Percentiles rank a stretch among this genome's conserved stretches.
These are phyloP conservation scores for Phrixothrix hirtus DNA, from an alignment of 2,888 invertebrate genomes.

Conservation along the genomic window DNA sequence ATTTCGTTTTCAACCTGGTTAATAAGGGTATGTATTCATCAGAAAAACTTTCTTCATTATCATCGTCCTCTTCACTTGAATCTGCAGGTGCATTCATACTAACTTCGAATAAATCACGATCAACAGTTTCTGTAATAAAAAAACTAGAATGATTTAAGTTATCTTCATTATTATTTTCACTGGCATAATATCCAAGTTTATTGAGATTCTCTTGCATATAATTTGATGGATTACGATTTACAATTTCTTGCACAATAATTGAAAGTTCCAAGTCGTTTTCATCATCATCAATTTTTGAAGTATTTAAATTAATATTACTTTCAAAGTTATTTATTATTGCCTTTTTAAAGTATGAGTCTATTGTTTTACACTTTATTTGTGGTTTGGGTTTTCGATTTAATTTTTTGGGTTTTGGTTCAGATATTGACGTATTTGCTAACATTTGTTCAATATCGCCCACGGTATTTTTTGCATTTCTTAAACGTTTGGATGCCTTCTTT, in stretches of 20 bases:
- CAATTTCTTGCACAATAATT: slow-evolving; percentile 60
- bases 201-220: too few relatives aligned
- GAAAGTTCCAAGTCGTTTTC: slow-evolving; percentile 58
- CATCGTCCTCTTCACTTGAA: slow-evolving; percentile 33
- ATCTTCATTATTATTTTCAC: too few relatives aligned
- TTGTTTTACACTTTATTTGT: slow-evolving; percentile 24
- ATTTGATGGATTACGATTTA: slow-evolving; percentile 44
- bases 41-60: slow-evolving; percentile 38
- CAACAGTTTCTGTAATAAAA: slow-evolving; percentile 46
- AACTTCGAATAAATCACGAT: slow-evolving; percentile 66
- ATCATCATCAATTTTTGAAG: slow-evolving; percentile 42
- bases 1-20: slow-evolving; percentile 38
- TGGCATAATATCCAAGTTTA: slow-evolving; percentile 9
- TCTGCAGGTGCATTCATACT: slow-evolving; percentile 51
- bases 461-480: slow-evolving; percentile 32
- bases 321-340: slow-evolving; percentile 40
- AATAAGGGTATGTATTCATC: slow-evolving; percentile 41
- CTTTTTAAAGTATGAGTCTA: slow-evolving; percentile 46
- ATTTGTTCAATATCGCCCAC: slow-evolving; percentile 36
- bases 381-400: slow-evolving; percentile 40
- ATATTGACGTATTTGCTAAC: slow-evolving; percentile 42
- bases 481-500: slow-evolving; percentile 48
- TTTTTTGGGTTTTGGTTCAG: slow-evolving; percentile 44
- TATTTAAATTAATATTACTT: slow-evolving; percentile 35
- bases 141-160: slow-evolving; percentile 43